phyloP scores from a whole-genome alignment of 2,113 vertebrate species.

The Corythaixoides concolor region DNA sequence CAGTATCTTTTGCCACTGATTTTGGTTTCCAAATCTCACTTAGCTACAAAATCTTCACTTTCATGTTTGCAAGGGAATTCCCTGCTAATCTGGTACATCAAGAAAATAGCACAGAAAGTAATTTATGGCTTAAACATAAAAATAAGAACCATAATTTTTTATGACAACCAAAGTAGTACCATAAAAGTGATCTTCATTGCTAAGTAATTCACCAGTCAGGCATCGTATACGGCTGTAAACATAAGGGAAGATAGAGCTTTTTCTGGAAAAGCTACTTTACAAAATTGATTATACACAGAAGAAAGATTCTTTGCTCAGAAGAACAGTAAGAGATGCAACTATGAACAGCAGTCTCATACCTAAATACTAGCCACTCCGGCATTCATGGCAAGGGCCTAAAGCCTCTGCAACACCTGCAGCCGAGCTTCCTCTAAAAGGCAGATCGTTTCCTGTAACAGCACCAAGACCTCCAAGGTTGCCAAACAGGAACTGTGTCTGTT shows the following conservation, averaged over 20 bases:
- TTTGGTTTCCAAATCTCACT: background rate
- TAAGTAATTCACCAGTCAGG: too few relatives aligned
- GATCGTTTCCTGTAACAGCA: background rate
- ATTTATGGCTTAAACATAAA: background rate
- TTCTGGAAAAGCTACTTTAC: background rate
- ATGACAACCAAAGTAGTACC: rapidly evolving
- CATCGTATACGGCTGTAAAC: background rate
- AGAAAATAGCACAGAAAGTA: background rate
- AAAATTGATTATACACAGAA: background rate
- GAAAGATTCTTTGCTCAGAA: background rate
- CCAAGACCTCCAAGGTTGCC: background rate
- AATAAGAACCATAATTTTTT: rapidly evolving
- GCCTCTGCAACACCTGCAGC: background rate
- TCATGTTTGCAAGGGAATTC: background rate
- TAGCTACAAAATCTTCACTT: rapidly evolving
- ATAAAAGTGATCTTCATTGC: background rate
- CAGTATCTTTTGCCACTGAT: background rate
- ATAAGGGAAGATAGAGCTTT: background rate
- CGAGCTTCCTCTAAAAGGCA: background rate
- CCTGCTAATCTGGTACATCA: rapidly evolving
- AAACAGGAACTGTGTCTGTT: rapidly evolving
- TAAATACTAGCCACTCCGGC: rapidly evolving
- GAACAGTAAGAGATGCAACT: background rate
- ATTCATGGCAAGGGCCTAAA: background rate
- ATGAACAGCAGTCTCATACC: background rate